Base-by-base conservation (phyloP, 2,113 vertebrate species). In the Vanacampus margaritifer region DNA sequence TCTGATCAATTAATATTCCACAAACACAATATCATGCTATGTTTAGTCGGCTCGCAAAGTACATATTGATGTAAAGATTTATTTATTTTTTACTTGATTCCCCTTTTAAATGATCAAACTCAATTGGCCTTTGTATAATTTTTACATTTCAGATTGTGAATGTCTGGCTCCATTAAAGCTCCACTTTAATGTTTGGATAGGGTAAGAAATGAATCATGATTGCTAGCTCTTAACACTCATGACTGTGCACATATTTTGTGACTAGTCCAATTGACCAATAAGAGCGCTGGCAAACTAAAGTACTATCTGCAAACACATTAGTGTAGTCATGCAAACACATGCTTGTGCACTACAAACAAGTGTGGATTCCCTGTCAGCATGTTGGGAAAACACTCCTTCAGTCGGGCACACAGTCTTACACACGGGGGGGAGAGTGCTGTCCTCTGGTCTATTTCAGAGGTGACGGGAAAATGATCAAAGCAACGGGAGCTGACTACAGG, bases 391-490 rank as follows among this genome's bases (percentile, higher is more conserved):
- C 26, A 36, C 50, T 26, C 58, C 23, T 19, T 73, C 68, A 12
- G 51, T 70, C 51, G 37, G 48, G 56, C 23, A 35, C 57, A 39
- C 51, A 24, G 60, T 21, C 57, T 59, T 59, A 39, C n/a, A 41
- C 59, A 61, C 64, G 43, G 39, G 67, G 50, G 69, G 62, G 70
- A 59, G 72, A 68, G 54, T 64, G 36, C 57, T 24, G 17, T 86
- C 74, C 81, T 62, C 71, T 59, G 39, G 81, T 88, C 89, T 90
- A 90, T 90, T 90, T 90, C 85, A 80, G 87, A 90, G 83, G 86
- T 67, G 87, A 82, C 67, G 32, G 79, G 81, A 88, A 88, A 87
- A 87, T 82, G 87, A 90, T 88, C 89, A 90, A 90, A 88, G 89
- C 86, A 73, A 60, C 80, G 72, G 51, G 80, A 82, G 78, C 82